phyloP scores from a whole-genome alignment of 1,140 invertebrate species.

The Megalopta genalis region DNA sequence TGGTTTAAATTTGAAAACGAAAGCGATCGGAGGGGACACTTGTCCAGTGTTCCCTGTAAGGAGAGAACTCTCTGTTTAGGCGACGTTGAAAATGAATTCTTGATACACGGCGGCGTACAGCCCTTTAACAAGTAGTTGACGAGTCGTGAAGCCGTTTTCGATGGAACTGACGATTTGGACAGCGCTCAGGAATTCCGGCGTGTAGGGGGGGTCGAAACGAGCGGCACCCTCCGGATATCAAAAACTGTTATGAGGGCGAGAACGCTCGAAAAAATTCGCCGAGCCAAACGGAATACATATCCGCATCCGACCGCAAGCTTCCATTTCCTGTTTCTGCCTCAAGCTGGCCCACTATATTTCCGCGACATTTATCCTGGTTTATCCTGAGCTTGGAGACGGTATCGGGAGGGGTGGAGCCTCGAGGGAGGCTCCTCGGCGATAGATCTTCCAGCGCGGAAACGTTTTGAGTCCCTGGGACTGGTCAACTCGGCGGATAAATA shows the following conservation, averaged over 20 bases:
- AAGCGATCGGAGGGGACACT: no score
- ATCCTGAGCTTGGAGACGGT: slow-evolving; percentile 70
- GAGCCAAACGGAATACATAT: slow-evolving; percentile 78
- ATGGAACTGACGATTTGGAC: neutral
- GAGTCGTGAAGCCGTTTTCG: neutral
- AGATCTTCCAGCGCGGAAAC: slow-evolving; percentile 52
- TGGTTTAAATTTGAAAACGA: no score
- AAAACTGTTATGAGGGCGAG: slow-evolving; percentile 70
- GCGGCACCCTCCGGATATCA: slow-evolving; percentile 75
- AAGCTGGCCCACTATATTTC: slow-evolving; percentile 79
- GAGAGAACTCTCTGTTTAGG: no score
- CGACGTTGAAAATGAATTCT: no score
- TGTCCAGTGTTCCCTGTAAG: no score
- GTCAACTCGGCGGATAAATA: neutral
- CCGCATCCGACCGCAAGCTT: slow-evolving; percentile 81
- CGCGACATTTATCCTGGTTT: slow-evolving; percentile 81
- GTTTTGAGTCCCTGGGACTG: slow-evolving; percentile 29
- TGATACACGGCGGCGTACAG: neutral
- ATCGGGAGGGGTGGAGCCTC: slow-evolving; percentile 25
- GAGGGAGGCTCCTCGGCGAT: slow-evolving; percentile 43
- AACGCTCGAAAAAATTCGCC: slow-evolving; percentile 70
- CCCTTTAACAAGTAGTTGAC: neutral
- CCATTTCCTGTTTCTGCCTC: slow-evolving; percentile 81
- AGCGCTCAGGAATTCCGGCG: slow-evolving; percentile 25
- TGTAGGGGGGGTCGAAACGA: neutral